A percentile compares a stretch with the other conserved stretches of the same genome.
Conservation (phyloP, 2,797 vertebrate genomes). For the Neostethus bicornis region DNA sequence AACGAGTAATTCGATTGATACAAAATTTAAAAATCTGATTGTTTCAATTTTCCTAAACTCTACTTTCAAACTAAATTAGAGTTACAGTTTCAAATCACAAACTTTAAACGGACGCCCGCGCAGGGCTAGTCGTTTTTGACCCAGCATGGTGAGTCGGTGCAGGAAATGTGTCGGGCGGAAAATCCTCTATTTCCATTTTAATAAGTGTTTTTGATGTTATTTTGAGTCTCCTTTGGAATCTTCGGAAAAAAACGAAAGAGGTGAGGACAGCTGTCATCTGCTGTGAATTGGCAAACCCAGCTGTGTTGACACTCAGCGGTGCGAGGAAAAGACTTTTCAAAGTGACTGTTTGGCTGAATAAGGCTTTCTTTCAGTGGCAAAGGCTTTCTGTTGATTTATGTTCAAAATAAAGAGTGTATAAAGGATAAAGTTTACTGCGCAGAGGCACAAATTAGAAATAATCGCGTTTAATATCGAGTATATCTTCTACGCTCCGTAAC, state of each 20-base stretch:
- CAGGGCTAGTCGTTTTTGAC: not conserved
- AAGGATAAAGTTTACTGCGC: slow-evolving; percentile 13
- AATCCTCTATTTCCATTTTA: slow-evolving; percentile 1
- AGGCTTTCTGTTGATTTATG: not conserved
- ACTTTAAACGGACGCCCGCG: not conserved
- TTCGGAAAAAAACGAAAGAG: not conserved
- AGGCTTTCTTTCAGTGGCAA: not conserved
- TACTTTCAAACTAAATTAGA: too few species aligned
- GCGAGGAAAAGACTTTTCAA: not conserved
- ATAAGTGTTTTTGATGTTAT: slow-evolving; percentile 2
- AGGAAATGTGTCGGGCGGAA: not conserved
- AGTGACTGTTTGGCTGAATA: not conserved
- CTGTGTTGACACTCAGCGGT: slow-evolving; percentile 7
- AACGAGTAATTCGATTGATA: not conserved
- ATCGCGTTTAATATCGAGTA: slow-evolving; percentile 38
- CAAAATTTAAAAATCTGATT: too few species aligned
- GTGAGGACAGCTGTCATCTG: slow-evolving; percentile 20
- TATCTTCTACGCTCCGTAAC: slow-evolving; percentile 24
- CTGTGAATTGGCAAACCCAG: slow-evolving; percentile 16
- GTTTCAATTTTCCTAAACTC: too few species aligned
- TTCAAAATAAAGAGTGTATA: slow-evolving; percentile 2
- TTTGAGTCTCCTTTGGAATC: slow-evolving; percentile 1
- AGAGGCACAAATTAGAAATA: slow-evolving; percentile 47
- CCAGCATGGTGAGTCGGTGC: not conserved
- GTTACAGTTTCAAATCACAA: not conserved